These are phyloP conservation scores for Threskiornis aethiopicus DNA, from an alignment of 2,797 vertebrate species.

Conservation along the genomic window DNA sequence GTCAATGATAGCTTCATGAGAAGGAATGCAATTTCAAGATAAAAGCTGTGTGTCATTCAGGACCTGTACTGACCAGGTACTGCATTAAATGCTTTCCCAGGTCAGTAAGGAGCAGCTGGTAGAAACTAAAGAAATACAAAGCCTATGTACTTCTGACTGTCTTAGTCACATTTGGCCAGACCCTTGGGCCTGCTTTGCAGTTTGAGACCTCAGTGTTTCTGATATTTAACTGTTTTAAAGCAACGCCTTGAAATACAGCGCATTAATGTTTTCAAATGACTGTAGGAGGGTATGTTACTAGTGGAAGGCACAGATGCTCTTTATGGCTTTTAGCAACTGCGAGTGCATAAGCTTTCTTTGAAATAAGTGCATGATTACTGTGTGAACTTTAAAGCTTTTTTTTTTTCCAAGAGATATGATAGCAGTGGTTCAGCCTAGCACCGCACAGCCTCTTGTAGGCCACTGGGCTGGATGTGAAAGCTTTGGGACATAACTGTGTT, in stretches of 20 bases:
- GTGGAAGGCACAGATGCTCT: not conserved
- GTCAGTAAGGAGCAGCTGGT: not conserved
- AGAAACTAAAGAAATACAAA: not conserved
- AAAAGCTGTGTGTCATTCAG: not conserved
- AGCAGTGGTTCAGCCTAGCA: not conserved
- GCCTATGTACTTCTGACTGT: not conserved
- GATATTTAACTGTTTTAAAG: not conserved
- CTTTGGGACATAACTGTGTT: not conserved
- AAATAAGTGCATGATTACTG: accelerated
- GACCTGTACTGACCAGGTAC: not conserved
- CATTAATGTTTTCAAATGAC: not conserved
- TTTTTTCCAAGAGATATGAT: accelerated
- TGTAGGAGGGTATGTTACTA: not conserved
- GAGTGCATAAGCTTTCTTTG: not conserved
- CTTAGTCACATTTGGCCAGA: not conserved
- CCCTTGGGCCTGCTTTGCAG: not conserved
- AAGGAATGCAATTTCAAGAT: not conserved
- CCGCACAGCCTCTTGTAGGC: not conserved
- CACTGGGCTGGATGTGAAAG: not conserved
- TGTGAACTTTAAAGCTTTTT: not conserved
- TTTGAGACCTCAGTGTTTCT: not conserved
- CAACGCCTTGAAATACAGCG: not conserved
- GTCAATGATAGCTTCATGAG: not conserved
- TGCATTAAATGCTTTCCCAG: not conserved
- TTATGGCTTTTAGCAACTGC: not conserved